Conservation (phyloP, 2,888 invertebrate genomes). For the Bembecia ichneumoniformis region DNA sequence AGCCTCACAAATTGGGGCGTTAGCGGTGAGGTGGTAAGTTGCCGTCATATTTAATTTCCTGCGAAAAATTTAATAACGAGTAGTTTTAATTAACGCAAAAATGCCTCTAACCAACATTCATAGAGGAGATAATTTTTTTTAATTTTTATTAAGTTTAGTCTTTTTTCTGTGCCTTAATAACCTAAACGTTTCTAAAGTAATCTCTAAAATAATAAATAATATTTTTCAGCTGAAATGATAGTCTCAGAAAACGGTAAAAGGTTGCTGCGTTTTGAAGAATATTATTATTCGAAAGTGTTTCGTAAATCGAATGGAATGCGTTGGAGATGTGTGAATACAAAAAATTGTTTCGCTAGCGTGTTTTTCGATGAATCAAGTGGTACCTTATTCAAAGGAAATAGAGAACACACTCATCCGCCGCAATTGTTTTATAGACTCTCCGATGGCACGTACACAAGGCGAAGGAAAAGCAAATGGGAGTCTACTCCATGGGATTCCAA, state of each 20-base stretch:
- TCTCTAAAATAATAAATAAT: too few relatives aligned
- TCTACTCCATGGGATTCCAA: too few relatives aligned
- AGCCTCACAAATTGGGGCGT: too few relatives aligned
- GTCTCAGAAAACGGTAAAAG: slow-evolving; percentile 7
- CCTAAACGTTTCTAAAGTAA: too few relatives aligned
- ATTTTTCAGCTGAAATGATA: slow-evolving; percentile 22
- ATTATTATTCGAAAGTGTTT: slow-evolving; percentile 15
- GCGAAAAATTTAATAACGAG: too few relatives aligned
- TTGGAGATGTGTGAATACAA: slow-evolving; percentile 13
- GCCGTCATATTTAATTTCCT: too few relatives aligned
- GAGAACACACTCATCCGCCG: slow-evolving; percentile 11
- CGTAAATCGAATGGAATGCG: neutral
- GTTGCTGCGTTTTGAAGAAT: slow-evolving; percentile 13
- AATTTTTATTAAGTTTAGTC: too few relatives aligned
- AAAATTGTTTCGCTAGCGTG: slow-evolving; percentile 11
- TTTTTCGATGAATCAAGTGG: slow-evolving; percentile 4
- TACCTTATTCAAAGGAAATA: slow-evolving; percentile 7
- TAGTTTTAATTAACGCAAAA: too few relatives aligned
- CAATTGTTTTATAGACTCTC: neutral
- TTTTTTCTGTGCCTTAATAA: too few relatives aligned
- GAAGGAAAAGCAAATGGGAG: neutral
- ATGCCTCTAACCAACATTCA: too few relatives aligned
- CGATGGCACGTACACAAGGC: neutral
- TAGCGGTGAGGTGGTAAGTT: too few relatives aligned
- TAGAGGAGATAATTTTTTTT: too few relatives aligned